These are phyloP conservation scores for Temnothorax nylanderi DNA, from an alignment of 1,140 invertebrate species.

Conservation along the genomic window DNA sequence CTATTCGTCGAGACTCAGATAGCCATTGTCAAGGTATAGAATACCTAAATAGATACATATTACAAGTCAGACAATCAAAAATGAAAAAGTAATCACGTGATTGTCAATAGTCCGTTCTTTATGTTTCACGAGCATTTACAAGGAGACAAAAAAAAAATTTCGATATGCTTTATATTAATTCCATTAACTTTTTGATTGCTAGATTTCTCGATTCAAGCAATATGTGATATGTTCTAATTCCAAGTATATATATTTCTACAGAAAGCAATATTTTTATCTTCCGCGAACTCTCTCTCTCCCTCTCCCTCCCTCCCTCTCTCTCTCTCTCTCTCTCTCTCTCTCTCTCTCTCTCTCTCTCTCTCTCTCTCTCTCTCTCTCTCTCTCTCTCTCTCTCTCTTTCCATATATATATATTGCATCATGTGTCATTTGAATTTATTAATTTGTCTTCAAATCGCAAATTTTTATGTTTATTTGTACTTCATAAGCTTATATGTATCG, in stretches of 20 bases:
- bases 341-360: too few relatives aligned
- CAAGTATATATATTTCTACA: background rate
- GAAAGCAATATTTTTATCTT: background rate
- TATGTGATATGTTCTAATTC: background rate
- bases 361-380: too few relatives aligned
- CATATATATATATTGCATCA: too few relatives aligned
- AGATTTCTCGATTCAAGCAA: background rate
- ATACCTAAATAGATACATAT: constrained; percentile 4
- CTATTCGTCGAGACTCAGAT: constrained; percentile 41
- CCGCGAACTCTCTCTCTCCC: too few relatives aligned
- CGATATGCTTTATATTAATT: background rate
- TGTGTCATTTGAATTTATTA: constrained; percentile 2
- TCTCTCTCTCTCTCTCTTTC: too few relatives aligned
- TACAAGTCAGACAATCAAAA: background rate
- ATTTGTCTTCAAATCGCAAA: background rate
- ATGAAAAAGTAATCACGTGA: background rate
- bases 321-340: too few relatives aligned
- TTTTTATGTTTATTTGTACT: background rate
- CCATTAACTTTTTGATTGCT: background rate
- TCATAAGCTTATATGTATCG: background rate
- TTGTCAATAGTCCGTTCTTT: background rate
- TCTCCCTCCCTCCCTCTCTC: too few relatives aligned
- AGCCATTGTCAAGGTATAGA: background rate
- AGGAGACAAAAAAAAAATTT: background rate
- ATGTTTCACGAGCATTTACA: background rate